Percentiles rank a stretch among this genome's conserved stretches.
Conservation (phyloP, 2,888 invertebrate genomes). For the Nomada ferruginata region DNA sequence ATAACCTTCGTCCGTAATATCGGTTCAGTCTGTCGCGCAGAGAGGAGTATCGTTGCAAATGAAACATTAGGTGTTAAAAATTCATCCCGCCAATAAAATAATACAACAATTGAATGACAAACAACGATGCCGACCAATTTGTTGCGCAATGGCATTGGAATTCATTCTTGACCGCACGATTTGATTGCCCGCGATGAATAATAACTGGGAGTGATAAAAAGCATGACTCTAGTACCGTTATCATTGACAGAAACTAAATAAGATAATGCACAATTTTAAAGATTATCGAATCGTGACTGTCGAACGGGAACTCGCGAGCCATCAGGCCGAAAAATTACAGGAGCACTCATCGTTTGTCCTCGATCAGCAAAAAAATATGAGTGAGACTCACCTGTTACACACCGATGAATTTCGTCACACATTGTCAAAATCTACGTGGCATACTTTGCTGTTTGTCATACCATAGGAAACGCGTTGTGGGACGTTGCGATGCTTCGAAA, state of each 20-base stretch:
- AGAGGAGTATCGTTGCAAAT: background rate
- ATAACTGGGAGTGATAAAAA: background rate
- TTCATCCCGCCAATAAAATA: background rate
- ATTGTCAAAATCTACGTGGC: constrained; percentile 47
- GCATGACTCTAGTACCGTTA: background rate
- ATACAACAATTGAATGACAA: background rate
- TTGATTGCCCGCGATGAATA: background rate
- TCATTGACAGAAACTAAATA: background rate
- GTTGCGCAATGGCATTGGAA: constrained; percentile 20
- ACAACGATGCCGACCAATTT: background rate
- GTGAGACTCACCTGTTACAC: constrained; percentile 31
- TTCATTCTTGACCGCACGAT: constrained; percentile 5
- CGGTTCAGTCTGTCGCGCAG: background rate
- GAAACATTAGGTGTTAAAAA: constrained; percentile 11
- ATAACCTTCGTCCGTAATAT: constrained; percentile 11
- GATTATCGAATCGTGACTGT: background rate
- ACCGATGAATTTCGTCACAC: background rate
- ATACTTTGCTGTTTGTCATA: background rate
- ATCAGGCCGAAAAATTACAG: background rate
- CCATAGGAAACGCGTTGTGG: background rate
- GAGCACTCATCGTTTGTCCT: background rate
- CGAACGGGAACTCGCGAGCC: background rate
- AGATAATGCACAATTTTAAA: background rate
- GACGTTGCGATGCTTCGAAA: background rate
- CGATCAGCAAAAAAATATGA: background rate